Percentiles rank a stretch among this genome's conserved stretches.
Evolutionary conservation across 2,888 invertebrate species (phyloP).

Genomic region (Tipula confusa): DNA sequence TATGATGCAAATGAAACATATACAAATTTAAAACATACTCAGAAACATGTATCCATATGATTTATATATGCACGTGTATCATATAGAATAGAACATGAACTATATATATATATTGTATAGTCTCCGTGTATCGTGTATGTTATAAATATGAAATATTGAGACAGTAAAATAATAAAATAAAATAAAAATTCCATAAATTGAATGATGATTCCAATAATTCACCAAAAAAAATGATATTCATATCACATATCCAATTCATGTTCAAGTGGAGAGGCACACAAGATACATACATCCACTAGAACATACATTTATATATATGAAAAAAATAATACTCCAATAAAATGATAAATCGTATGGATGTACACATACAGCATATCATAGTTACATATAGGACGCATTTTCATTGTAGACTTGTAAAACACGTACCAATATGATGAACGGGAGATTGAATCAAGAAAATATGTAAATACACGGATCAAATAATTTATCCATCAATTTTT

Average conservation of each 20-base stretch:
- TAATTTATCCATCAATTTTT: neutral
- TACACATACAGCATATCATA: neutral
- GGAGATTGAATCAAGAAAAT: slow-evolving; percentile 1
- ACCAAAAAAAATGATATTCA: neutral
- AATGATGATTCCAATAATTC: slow-evolving; percentile 25
- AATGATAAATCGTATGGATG: neutral
- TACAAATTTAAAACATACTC: neutral
- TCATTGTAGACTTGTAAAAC: neutral
- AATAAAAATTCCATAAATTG: slow-evolving; percentile 5
- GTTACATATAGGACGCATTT: neutral
- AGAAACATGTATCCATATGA: neutral
- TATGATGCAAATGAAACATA: neutral
- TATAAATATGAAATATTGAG: slow-evolving; percentile 25
- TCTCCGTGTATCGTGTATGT: neutral
- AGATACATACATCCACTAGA: neutral
- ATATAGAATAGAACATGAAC: slow-evolving; percentile 20
- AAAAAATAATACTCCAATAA: neutral
- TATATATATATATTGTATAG: neutral
- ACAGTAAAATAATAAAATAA: slow-evolving; percentile 25
- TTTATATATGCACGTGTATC: slow-evolving; percentile 3
- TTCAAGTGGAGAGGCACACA: neutral
- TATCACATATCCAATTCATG: neutral
- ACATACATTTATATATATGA: neutral
- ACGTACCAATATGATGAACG: neutral
- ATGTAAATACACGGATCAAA: slow-evolving; percentile 3